Evolutionary conservation across 2,888 invertebrate genomes (phyloP).

Genomic region (Serrognathus titanus): DNA sequence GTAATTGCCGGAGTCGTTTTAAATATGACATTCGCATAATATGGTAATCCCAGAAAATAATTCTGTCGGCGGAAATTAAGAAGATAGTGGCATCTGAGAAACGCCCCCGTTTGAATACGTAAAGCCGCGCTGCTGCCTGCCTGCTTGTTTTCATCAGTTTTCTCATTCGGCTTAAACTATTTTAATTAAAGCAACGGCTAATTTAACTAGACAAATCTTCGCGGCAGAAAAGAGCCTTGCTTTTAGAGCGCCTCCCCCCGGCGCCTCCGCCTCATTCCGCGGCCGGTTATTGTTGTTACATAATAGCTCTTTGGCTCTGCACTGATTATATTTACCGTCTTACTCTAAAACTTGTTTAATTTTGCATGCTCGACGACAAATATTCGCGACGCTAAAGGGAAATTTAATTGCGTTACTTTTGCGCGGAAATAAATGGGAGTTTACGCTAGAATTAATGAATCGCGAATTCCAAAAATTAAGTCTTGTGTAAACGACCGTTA

Average conservation of each 20-base stretch:
- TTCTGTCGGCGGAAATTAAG: slow-evolving; percentile 44
- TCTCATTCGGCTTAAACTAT: slow-evolving; percentile 48
- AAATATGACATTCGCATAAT: slow-evolving; percentile 35
- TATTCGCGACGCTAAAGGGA: too few species aligned
- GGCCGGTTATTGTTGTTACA: slow-evolving; percentile 34
- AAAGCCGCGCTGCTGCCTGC: slow-evolving; percentile 37
- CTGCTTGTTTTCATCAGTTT: slow-evolving; percentile 44
- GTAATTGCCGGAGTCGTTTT: slow-evolving; percentile 28
- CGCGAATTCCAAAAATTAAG: too few species aligned
- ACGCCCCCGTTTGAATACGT: slow-evolving; percentile 33
- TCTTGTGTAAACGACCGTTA: too few species aligned
- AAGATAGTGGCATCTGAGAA: slow-evolving; percentile 36
- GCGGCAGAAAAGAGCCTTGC: slow-evolving; percentile 34
- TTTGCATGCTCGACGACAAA: too few species aligned
- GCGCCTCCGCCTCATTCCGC: neutral
- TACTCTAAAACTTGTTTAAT: slow-evolving; percentile 6
- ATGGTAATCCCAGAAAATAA: slow-evolving; percentile 40
- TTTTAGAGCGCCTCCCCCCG: slow-evolving; percentile 13
- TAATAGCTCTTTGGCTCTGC: slow-evolving; percentile 25
- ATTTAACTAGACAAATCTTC: slow-evolving; percentile 50
- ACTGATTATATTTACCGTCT: slow-evolving; percentile 13
- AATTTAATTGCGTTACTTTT: too few species aligned
- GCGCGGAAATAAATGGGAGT: too few species aligned
- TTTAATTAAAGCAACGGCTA: slow-evolving; percentile 51
- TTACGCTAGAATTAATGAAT: too few species aligned